Percentiles rank a stretch among this genome's conserved stretches.
These are phyloP conservation scores for Silurus asotus DNA, from an alignment of 2,113 vertebrate genomes.

Conservation along the genomic window DNA sequence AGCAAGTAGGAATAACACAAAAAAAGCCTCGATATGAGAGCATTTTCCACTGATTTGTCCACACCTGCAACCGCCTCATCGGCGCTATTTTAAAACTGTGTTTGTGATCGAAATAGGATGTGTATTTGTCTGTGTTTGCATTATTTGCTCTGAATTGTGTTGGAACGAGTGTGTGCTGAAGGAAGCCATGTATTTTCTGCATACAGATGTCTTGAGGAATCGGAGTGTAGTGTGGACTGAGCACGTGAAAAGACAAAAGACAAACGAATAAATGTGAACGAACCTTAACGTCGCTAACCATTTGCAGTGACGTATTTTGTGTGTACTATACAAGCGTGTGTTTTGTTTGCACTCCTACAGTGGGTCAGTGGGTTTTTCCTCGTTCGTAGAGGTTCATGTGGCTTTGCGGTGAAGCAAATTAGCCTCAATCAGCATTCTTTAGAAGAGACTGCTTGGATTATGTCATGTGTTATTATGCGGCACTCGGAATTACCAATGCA, in stretches of 20 bases:
- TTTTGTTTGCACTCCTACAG: conserved; percentile 10
- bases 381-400: not conserved
- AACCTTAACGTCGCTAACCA: conserved; percentile 6
- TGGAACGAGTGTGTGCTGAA: conserved; percentile 24
- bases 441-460: conserved; percentile 64
- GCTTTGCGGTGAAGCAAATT: not conserved
- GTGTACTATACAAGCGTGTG: not conserved
- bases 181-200: not conserved
- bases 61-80: conserved; percentile 40
- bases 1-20: not conserved
- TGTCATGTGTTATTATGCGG: conserved; percentile 61
- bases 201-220: conserved; percentile 1
- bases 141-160: not conserved
- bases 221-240: conserved; percentile 2
- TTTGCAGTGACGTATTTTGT: not conserved
- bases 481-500: conserved; percentile 61
- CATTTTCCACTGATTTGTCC: not conserved
- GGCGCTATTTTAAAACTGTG: conserved; percentile 3
- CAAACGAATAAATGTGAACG: not conserved
- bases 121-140: conserved; percentile 13
- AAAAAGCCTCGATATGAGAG: not conserved
- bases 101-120: not conserved
- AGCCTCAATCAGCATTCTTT: conserved; percentile 60
- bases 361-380: not conserved
- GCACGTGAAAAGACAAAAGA: conserved; percentile 4